phyloP scores from a whole-genome alignment of 92 coral and sea anemone species.

The Heliopora coerulea region DNA sequence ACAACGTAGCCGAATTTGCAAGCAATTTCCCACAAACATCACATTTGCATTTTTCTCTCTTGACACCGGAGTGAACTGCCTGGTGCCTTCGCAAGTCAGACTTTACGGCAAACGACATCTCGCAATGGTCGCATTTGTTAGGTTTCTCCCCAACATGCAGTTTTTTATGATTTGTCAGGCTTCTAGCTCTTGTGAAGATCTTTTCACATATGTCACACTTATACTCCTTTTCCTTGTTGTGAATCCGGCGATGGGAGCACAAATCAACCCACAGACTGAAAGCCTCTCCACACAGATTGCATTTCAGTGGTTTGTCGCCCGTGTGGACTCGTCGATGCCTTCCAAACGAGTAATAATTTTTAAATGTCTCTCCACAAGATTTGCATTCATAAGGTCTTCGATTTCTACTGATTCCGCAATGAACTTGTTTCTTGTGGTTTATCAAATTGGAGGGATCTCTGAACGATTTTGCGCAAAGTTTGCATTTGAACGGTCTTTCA shows the following conservation, averaged over 20 bases:
- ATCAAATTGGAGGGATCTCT: not conserved
- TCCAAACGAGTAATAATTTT: too few species aligned
- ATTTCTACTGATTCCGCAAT: too few species aligned
- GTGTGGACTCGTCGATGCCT: slow-evolving; percentile 7
- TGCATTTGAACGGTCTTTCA: not conserved
- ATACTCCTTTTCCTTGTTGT: not conserved
- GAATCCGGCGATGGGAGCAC: not conserved
- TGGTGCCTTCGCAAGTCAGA: too few species aligned
- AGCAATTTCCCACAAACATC: not conserved
- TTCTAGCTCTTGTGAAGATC: slow-evolving; percentile 9
- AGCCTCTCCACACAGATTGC: slow-evolving; percentile 9
- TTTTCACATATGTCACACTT: slow-evolving; percentile 27
- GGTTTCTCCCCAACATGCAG: slow-evolving; percentile 24
- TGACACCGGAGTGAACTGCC: not conserved
- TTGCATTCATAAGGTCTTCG: too few species aligned
- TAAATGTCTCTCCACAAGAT: too few species aligned
- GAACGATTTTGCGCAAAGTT: slow-evolving; percentile 8
- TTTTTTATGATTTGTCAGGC: slow-evolving; percentile 1
- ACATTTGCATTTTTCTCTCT: not conserved
- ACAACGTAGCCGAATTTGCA: not conserved
- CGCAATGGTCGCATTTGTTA: slow-evolving; percentile 11
- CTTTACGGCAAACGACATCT: too few species aligned
- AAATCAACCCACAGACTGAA: not conserved
- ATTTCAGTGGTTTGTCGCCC: not conserved
- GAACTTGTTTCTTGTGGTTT: slow-evolving; percentile 9